phyloP scores from a whole-genome alignment of 2,113 vertebrate species.

The Pteropus alecto region DNA sequence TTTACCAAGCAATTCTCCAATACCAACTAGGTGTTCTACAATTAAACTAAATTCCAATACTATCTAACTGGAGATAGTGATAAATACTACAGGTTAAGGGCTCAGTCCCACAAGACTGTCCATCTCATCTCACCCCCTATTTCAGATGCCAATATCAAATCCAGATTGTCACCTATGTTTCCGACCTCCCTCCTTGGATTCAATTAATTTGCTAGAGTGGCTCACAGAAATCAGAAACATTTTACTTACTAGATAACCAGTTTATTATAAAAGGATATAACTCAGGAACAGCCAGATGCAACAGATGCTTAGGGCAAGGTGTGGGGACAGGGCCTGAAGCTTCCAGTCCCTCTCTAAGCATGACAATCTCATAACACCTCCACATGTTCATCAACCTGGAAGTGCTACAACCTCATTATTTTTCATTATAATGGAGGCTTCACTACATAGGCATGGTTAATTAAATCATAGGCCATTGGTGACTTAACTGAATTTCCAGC shows the following conservation, averaged over 20 bases:
- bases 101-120: neutral
- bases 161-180: neutral
- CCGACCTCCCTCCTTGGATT: neutral
- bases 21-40: neutral
- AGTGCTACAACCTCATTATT: neutral
- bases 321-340: neutral
- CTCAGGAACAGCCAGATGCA: neutral
- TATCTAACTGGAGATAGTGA: neutral
- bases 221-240: neutral
- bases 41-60: neutral
- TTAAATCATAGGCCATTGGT: neutral
- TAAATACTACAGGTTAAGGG: neutral
- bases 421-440: neutral
- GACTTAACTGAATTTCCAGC: neutral
- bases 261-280: neutral
- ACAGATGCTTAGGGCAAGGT: neutral
- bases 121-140: neutral
- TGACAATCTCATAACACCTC: neutral
- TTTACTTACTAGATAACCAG: neutral
- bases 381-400: neutral
- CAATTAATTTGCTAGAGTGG: neutral
- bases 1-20: neutral
- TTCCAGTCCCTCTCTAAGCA: neutral
- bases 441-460: neutral
- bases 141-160: neutral